A percentile compares a stretch with the other conserved stretches of the same genome.
phyloP scores from a whole-genome alignment of 2,888 invertebrate species.

The Limnephilus rhombicus region DNA sequence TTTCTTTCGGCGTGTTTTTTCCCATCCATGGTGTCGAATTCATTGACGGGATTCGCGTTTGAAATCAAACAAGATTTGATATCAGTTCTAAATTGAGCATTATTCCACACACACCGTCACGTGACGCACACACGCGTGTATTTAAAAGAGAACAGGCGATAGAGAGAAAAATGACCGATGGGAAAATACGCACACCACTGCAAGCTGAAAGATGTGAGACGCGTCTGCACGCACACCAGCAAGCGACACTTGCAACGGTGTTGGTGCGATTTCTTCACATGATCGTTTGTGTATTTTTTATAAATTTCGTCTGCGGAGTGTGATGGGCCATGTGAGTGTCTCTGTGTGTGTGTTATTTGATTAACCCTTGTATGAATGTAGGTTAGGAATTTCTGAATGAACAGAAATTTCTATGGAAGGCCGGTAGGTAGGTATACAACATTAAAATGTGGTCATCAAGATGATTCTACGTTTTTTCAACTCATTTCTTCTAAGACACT shows the following conservation, averaged over 20 bases:
- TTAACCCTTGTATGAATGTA: conserved; percentile 25
- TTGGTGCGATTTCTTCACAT: neutral
- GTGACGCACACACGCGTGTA: neutral
- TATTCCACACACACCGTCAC: neutral
- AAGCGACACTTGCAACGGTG: neutral
- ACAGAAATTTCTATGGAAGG: conserved; percentile 30
- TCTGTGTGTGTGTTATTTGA: conserved; percentile 15
- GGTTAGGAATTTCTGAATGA: conserved; percentile 41
- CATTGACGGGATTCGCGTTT: neutral
- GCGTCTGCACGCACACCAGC: neutral
- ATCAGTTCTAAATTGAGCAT: neutral
- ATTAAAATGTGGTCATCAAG: conserved; percentile 22
- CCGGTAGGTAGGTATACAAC: conserved; percentile 12
- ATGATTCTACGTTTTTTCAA: neutral
- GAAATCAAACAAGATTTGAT: neutral
- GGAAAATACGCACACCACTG: neutral
- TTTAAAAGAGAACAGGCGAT: conserved; percentile 10
- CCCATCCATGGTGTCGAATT: conserved; percentile 1
- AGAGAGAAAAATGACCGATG: conserved; percentile 19
- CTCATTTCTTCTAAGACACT: conserved; percentile 9
- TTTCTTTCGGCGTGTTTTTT: neutral
- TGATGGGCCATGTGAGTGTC: neutral
- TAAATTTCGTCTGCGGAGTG: neutral
- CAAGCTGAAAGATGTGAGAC: neutral
- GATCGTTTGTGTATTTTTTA: conserved; percentile 27